phyloP scores from a whole-genome alignment of 2,113 vertebrate species.

The Antigone vipio region DNA sequence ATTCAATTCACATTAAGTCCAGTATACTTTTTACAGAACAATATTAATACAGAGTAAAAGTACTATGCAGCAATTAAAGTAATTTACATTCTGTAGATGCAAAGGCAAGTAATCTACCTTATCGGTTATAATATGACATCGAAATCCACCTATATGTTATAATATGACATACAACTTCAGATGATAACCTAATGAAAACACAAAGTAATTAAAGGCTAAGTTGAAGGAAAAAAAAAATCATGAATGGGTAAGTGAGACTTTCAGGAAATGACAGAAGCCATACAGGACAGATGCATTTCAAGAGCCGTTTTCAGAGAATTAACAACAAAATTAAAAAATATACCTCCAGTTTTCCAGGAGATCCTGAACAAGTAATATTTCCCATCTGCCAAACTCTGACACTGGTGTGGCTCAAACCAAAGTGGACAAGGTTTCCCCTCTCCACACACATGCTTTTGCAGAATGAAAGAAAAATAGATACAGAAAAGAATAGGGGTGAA shows the following conservation, averaged over 20 bases:
- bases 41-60: not conserved
- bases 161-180: not conserved
- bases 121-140: too few species aligned
- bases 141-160: too few species aligned
- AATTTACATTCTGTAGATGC: not conserved
- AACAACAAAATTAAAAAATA: not conserved
- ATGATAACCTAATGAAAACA: not conserved
- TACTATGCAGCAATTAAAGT: not conserved
- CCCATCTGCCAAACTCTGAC: not conserved
- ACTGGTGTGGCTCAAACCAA: not conserved
- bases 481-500: not conserved
- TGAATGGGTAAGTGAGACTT: not conserved
- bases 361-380: not conserved
- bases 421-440: not conserved
- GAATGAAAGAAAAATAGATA: not conserved
- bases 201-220: not conserved
- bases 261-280: not conserved
- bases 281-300: not conserved
- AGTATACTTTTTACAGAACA: not conserved
- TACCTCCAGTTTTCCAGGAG: not conserved
- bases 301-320: not conserved
- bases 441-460: fast-evolving
- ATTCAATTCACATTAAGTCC: not conserved
- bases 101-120: not conserved
- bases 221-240: not conserved